These are phyloP conservation scores for Cyprinodon diabolis DNA, from an alignment of 2,797 vertebrate species.

Conservation along the genomic window DNA sequence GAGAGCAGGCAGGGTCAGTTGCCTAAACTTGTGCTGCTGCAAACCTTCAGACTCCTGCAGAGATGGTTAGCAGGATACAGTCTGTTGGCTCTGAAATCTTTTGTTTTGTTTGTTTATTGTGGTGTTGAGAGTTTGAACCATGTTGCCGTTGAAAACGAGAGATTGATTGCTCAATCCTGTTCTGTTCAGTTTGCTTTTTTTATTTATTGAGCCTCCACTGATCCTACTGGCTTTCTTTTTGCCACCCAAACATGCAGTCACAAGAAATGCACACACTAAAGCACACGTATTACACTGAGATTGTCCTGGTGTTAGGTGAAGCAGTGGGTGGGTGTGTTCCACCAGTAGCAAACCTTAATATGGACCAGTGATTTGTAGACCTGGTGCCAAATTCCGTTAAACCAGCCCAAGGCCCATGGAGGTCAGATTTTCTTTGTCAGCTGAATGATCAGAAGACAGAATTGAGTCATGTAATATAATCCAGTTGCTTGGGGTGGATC, in stretches of 20 bases:
- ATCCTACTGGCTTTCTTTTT: constrained; percentile 22
- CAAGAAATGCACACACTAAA: constrained; percentile 19
- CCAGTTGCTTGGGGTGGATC: constrained; percentile 59
- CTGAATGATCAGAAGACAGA: constrained; percentile 60
- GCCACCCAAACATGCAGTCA: constrained; percentile 26
- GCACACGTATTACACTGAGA: background rate
- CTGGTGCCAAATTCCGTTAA: constrained; percentile 61
- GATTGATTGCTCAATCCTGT: constrained; percentile 43
- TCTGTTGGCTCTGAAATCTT: constrained; percentile 15
- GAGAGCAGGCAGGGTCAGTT: constrained; percentile 27
- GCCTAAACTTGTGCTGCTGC: constrained; percentile 6
- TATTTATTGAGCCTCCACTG: constrained; percentile 24
- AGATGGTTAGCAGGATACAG: constrained; percentile 26
- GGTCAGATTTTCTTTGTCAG: constrained; percentile 48
- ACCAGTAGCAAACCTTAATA: constrained; percentile 27
- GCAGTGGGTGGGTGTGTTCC: constrained; percentile 18
- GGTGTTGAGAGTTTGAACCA: constrained; percentile 31
- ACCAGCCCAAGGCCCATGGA: constrained; percentile 56
- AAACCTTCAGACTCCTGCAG: constrained; percentile 8
- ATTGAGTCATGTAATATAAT: constrained; percentile 68
- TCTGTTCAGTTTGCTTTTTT: constrained; percentile 5
- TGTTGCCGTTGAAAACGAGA: constrained; percentile 44
- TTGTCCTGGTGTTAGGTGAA: constrained; percentile 11
- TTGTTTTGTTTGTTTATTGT: constrained; percentile 25
- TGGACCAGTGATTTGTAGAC: constrained; percentile 52